Conservation (phyloP, 2,797 vertebrate species). For the Lithobates sylvaticus region DNA sequence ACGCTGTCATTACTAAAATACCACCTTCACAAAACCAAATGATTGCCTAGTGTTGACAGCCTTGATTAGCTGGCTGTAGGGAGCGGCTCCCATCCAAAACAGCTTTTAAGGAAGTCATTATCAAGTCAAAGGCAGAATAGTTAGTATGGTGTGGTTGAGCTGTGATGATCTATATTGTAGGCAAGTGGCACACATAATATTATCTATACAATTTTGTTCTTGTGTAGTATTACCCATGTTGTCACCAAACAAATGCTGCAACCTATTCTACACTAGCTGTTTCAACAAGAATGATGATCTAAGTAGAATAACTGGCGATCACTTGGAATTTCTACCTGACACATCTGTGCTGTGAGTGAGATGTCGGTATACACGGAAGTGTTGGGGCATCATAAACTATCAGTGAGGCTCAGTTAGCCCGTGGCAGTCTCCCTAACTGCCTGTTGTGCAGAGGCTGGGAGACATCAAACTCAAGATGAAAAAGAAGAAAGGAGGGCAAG, state of each 20-base stretch:
- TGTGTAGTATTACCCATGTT: neutral
- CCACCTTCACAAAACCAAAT: neutral
- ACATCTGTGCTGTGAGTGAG: neutral
- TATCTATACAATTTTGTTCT: neutral
- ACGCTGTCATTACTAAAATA: neutral
- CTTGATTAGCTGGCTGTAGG: neutral
- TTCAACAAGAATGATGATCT: neutral
- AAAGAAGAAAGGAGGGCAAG: slow-evolving; percentile 11
- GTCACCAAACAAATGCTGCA: neutral
- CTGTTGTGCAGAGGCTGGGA: neutral
- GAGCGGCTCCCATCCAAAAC: neutral
- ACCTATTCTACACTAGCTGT: neutral
- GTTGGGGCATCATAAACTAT: neutral
- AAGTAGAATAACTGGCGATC: neutral
- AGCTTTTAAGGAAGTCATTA: neutral
- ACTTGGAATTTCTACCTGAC: neutral
- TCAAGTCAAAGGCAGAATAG: neutral
- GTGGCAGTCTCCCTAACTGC: neutral
- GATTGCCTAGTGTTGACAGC: neutral
- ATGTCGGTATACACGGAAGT: neutral
- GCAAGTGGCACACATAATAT: neutral
- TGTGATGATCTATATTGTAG: neutral
- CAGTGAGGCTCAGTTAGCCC: neutral
- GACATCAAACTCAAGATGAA: slow-evolving; percentile 35
- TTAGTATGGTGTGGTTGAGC: neutral